Percentiles rank a stretch among this genome's conserved stretches.
Evolutionary conservation across 2,888 invertebrate species (phyloP).

Genomic region (Drosophila melanosoma): DNA sequence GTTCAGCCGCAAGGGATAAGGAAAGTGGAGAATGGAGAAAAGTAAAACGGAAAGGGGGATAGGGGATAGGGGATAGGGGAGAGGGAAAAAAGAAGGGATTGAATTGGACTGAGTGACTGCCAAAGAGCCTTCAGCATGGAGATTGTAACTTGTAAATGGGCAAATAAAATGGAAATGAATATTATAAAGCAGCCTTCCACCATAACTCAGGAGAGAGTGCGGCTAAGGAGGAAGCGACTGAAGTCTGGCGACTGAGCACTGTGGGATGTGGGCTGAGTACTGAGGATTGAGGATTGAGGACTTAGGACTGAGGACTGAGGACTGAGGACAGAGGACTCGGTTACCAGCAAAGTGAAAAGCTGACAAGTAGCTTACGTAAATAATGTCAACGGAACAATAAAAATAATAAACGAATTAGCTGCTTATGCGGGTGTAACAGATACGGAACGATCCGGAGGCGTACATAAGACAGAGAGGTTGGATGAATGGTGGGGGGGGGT

Average conservation of each 20-base stretch:
- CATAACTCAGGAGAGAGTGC: conserved; percentile 10
- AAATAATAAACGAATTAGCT: conserved; percentile 82
- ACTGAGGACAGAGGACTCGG: conserved; percentile 5
- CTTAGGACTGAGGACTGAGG: neutral
- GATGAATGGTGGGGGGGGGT: neutral
- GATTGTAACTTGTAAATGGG: conserved; percentile 73
- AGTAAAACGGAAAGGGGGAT: neutral
- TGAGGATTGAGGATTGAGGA: neutral
- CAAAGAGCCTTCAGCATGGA: conserved; percentile 27
- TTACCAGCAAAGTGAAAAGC: conserved; percentile 70
- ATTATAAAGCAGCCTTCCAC: conserved; percentile 66
- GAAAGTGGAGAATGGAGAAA: conserved; percentile 4
- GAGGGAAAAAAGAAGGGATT: neutral
- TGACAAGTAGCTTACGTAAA: conserved; percentile 81
- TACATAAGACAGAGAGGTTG: too few species aligned
- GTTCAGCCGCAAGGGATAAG: conserved; percentile 20
- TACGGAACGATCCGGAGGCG: neutral
- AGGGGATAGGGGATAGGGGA: too few species aligned
- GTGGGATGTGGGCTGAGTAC: neutral
- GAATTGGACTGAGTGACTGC: conserved; percentile 14
- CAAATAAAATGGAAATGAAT: conserved; percentile 79
- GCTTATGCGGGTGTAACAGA: conserved; percentile 56
- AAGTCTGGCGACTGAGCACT: neutral
- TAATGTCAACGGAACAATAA: conserved; percentile 81
- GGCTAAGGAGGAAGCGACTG: neutral